Percentiles rank a stretch among this genome's conserved stretches.
Evolutionary conservation across 2,113 vertebrate genomes (phyloP).

Genomic region (Oncorhynchus masou): DNA sequence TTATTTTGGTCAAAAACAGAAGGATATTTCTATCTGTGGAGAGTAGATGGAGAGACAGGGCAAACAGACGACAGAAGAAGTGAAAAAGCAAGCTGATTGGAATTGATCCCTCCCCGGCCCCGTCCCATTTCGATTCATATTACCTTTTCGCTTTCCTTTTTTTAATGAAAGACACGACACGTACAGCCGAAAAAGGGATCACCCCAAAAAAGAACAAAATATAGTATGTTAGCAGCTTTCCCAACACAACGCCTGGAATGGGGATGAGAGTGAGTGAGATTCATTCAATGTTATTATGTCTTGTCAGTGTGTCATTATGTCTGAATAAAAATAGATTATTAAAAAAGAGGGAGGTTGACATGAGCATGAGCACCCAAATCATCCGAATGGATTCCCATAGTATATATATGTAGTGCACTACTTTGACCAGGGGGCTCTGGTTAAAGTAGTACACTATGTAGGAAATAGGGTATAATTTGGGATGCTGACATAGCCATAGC

Average conservation of each 20-base stretch:
- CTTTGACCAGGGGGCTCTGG: no score
- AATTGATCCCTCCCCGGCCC: slow-evolving; percentile 35
- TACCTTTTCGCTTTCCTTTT: slow-evolving; percentile 75
- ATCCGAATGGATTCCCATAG: background rate
- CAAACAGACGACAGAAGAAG: slow-evolving; percentile 39
- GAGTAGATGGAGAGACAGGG: slow-evolving; percentile 39
- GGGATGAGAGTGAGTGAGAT: slow-evolving; percentile 33
- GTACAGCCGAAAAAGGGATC: slow-evolving; percentile 66
- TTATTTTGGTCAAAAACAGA: slow-evolving; percentile 23
- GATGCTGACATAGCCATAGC: background rate
- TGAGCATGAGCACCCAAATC: slow-evolving; percentile 23
- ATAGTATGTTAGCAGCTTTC: slow-evolving; percentile 63
- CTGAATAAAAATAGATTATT: no score
- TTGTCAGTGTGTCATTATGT: no score
- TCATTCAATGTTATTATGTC: background rate
- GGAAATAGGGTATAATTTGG: no score
- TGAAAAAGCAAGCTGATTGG: slow-evolving; percentile 61
- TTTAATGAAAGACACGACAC: slow-evolving; percentile 67
- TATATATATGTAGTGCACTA: no score
- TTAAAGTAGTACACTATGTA: slow-evolving; percentile 1
- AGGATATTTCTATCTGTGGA: slow-evolving; percentile 45
- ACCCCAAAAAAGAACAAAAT: slow-evolving; percentile 65
- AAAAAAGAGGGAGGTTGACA: background rate
- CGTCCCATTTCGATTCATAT: slow-evolving; percentile 52
- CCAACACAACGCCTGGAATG: slow-evolving; percentile 46